Evolutionary conservation across 2,113 vertebrate species (phyloP), one percentile per base, ranked within the genome.

Genomic region (Cavia aperea): DNA sequence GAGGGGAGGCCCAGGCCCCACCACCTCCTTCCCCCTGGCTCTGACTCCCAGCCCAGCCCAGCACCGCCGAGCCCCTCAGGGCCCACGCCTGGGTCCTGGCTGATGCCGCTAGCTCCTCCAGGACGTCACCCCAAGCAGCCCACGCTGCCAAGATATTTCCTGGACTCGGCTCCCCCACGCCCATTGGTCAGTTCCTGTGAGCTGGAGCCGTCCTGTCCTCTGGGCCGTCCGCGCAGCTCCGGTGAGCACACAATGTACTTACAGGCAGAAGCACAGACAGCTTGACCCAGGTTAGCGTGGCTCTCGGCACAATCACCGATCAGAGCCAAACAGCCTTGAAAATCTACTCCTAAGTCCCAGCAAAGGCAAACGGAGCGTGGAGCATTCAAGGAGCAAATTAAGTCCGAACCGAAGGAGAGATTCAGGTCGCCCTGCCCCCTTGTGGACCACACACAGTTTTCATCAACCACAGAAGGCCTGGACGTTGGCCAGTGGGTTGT

Each of bases 301-400:
- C 92, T 96, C 29, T 39, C 93, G 73, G 93, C 89, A 95, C 95
- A 95, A 96, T 90, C 94, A 73, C 93, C 60, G 0, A 39, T 65
- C 83, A 33, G 56, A 95, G 95, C 95, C 96, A 96, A 91, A 89
- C 87, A 94, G 96, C 96, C 96, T 96, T 96, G 96, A 93, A 94
- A 95, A 93, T 87, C 95, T 60, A 54, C 92, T 95, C 63, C 86
- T 83, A 18, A 73, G 72, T 58, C 86, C 81, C 81, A 33, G 91
- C 81, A 73, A 26, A 90, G 86, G 93, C 92, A 92, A 92, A 93
- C 94, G 70, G 73, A 93, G 93, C 26, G 58, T 58, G 2, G 86
- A 62, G 86, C 58, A 10, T 51, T 73, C n/a, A 2, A 46, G 72
- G 49, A 89, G 75, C 91, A 72, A 62, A 73, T 72, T 43, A 63